Base-by-base conservation (phyloP, 35 echinoderm and acorn worm genomes). In the Amphiura filiformis region DNA sequence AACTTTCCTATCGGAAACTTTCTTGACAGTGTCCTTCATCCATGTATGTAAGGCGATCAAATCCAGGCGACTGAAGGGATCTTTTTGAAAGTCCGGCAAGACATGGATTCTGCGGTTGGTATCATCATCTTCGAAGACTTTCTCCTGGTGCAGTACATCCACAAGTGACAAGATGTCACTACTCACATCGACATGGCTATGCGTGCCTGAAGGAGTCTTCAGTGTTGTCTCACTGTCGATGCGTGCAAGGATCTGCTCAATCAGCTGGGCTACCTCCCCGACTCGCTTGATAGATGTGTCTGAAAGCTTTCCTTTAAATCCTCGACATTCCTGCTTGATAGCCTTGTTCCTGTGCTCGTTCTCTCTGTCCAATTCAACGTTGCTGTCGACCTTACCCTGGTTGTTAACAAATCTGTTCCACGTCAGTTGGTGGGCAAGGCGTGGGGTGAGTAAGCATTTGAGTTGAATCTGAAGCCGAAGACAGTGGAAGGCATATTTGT, bases 361-460 rank as follows among this genome's bases (percentile, higher is more conserved):
- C 15, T 86, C 83, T 81, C 83, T 44, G 35, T 92, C 90, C 11
- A 92, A 23, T 37, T 78, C 75, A 14, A 92, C 80, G 57, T 86
- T 92, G 12, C 38, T 80, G 52, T 86, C 90, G 22, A 38, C 38
- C 31, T 34, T 42, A n/a, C 90, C 90, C 30, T 36, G 28, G 23
- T 34, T 32, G 75, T 92, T 92, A 0, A 92, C 84, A 87, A 81
- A 92, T 36, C 90, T 80, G 37, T 92, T 86, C 84, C 84, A 87
- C 13, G 28, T 92, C 1, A 92, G 56, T 39, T 80, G 83, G 39
- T 87, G 84, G 38, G 90, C 65, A 13, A 83, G 38, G 31, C 80
- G 61, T 84, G 86, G 80, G 37, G 86, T 32, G 26, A 88, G 76
- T 9, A 84, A 44, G 35, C 33, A 86, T n/a, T 88, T 40, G 3